Base-by-base conservation (phyloP, 2,888 invertebrate genomes). In the Euspilapteryx auroguttella region DNA sequence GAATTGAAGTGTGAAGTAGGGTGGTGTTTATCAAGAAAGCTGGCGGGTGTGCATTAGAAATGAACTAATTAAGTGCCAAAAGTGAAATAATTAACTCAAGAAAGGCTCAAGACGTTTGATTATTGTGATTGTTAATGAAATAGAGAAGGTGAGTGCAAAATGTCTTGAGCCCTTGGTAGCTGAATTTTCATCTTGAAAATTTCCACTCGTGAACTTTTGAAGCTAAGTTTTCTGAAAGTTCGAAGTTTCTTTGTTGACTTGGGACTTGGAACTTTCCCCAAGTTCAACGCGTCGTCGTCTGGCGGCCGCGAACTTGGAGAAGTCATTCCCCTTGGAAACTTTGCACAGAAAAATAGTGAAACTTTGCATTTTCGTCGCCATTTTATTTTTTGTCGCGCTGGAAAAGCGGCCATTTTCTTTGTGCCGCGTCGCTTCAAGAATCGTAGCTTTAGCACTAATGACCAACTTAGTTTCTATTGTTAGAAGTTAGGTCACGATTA, bases 321-420 rank as follows among this genome's bases (percentile, higher is more conserved):
- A 39, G 35, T 37, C 46, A 42, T 45, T 47, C 55, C 49, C 45
- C 42, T 44, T 45, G 58, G 57, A 65, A 69, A 69, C 55, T 66
- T 68, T 49, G 52, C 41, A 40, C 64, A 64, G 71, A 58, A 73
- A n/a, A 73, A 73, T 69, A 69, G 71, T 73, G 62, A 71, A 71
- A 73, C 65, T 75, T 75, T 62, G 73, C 66, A 75, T 77, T 77
- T 76, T 76, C 76, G 76, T 76, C 76, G 76, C 76, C 76, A 77
- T 77, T 76, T 77, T 77, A 77, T 71, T 76, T 76, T 76, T 76
- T 76, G 75, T 75, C 71, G 73, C 61, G 76, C 73, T 76, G 77
- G 77, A 77, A 77, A 77, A 77, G 77, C 77, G 77, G 77, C 77
- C 77, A 77, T 77, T 77, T 77, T 77, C 77, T 77, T 73, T 73